Conservation (phyloP, 2,888 invertebrate genomes). For the Aphidius colemani region DNA sequence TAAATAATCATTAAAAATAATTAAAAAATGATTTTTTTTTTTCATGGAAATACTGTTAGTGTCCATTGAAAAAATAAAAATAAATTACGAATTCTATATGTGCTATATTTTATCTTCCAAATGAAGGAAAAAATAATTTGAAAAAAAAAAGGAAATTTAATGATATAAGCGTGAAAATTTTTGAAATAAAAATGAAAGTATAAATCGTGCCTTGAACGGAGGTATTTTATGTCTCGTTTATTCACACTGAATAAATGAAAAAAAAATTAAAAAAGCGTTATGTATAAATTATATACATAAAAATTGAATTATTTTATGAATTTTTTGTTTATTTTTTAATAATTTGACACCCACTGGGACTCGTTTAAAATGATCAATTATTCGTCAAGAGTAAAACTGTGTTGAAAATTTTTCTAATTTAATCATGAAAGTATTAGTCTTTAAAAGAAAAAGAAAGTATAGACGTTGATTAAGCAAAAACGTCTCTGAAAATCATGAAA, state of each 20-base stretch:
- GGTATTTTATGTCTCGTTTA: slow-evolving; percentile 43
- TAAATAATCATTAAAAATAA: too few relatives aligned
- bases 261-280: slow-evolving; percentile 2
- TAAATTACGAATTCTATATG: too few relatives aligned
- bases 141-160: not conserved
- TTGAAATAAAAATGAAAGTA: slow-evolving; percentile 53
- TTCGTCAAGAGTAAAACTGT: too few relatives aligned
- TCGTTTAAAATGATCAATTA: slow-evolving; percentile 5
- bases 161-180: slow-evolving; percentile 1
- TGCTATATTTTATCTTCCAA: too few relatives aligned
- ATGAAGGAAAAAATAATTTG: too few relatives aligned
- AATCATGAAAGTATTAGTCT: too few relatives aligned
- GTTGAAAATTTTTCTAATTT: not conserved
- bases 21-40: too few relatives aligned
- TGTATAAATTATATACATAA: slow-evolving; percentile 4
- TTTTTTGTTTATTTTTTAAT: not conserved
- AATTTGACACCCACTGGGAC: slow-evolving; percentile 32
- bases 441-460: too few relatives aligned
- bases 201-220: slow-evolving; percentile 60
- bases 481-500: not conserved
- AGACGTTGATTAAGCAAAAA: not conserved
- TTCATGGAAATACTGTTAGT: too few relatives aligned
- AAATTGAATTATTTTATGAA: too few relatives aligned
- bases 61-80: too few relatives aligned
- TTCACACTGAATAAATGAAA: not conserved